phyloP scores from a whole-genome alignment of 2,113 vertebrate species.

The Seriola rivoliana region DNA sequence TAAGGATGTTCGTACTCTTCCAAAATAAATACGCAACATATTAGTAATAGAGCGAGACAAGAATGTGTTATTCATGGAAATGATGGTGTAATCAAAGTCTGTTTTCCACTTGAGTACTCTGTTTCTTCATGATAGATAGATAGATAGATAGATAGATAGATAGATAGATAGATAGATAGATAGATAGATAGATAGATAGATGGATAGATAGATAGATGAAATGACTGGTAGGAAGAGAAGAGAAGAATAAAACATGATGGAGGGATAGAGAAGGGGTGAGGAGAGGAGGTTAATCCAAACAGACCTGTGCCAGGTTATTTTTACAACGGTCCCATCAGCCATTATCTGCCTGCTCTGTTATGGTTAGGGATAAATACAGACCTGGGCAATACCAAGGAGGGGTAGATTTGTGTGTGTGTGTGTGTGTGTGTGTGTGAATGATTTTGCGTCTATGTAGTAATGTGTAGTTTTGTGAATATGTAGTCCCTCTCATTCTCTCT shows the following conservation, averaged over 20 bases:
- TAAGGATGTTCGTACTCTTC: slow-evolving; percentile 40
- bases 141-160: slow-evolving; percentile 57
- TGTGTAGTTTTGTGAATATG: slow-evolving; percentile 7
- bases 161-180: slow-evolving; percentile 41
- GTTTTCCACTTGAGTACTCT: slow-evolving; percentile 1
- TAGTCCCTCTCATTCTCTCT: slow-evolving; percentile 21
- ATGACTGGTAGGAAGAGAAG: background rate
- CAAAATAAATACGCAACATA: slow-evolving; percentile 68
- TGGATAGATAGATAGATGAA: slow-evolving; percentile 38
- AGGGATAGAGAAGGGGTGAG: slow-evolving; percentile 42
- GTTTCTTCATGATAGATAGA: slow-evolving; percentile 25
- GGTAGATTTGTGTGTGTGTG: slow-evolving; percentile 46
- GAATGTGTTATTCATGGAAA: slow-evolving; percentile 21
- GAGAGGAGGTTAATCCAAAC: slow-evolving; percentile 74
- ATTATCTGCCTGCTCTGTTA: slow-evolving; percentile 81
- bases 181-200: slow-evolving; percentile 38
- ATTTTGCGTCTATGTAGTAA: slow-evolving; percentile 21
- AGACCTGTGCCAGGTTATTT: slow-evolving; percentile 78
- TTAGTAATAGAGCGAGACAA: slow-evolving; percentile 27
- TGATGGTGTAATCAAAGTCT: background rate
- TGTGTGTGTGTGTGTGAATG: slow-evolving; percentile 55
- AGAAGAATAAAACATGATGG: slow-evolving; percentile 59
- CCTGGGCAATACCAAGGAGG: slow-evolving; percentile 67
- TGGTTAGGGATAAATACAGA: slow-evolving; percentile 82
- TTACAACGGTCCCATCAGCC: slow-evolving; percentile 80